Base-by-base conservation (phyloP, 2,113 vertebrate genomes). In the Mungos mungo region DNA sequence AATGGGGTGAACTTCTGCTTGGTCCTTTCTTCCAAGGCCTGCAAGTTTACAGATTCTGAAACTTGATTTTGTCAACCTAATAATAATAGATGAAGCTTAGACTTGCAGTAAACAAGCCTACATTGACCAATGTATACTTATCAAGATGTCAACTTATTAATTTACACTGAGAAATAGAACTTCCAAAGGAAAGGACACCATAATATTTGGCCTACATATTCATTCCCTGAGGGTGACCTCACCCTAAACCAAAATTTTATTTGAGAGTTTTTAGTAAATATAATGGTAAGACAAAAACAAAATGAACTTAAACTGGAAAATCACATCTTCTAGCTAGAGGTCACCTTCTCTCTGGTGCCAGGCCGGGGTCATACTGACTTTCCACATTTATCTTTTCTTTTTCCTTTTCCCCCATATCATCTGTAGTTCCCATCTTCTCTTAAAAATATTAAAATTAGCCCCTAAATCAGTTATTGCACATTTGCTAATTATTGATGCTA, bases 361-460 rank as follows among this genome's bases (percentile, higher is more conserved):
- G 79, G n/a, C 21, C 83, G 41, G 14, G 1, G 3, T 79, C 47
- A 79, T 35, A 81, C 10, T 76, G n/a, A 66, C 35, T 54, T 76
- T 77, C 15, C 93, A 71, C 3, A 54, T 69, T 8, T 33, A 11
- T 33, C 27, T 94, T 92, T 79, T 7, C 11, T 65, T 65, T 77
- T 52, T 23, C n/a, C 38, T 45, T 60, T 80, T 41, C 16, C 11
- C 10, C 10, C 7, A 41, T 27, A 60, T 76, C 29, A 76, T 45
- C 57, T 93, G 10, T 9, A 89, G 41, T 38, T 21, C 6, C 35
- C 18, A 54, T 82, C 16, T 95, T 65, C 35, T 50, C 33, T 79
- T 52, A 74, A 94, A 95, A 63, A 15, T 72, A 76, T 77, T 82
- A 69, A 96, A 93, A 88, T 65, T 88, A 54, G 63, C 8, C 16